These are phyloP conservation scores for Leptura quadrifasciata DNA, from an alignment of 2,888 invertebrate species.

Conservation along the genomic window DNA sequence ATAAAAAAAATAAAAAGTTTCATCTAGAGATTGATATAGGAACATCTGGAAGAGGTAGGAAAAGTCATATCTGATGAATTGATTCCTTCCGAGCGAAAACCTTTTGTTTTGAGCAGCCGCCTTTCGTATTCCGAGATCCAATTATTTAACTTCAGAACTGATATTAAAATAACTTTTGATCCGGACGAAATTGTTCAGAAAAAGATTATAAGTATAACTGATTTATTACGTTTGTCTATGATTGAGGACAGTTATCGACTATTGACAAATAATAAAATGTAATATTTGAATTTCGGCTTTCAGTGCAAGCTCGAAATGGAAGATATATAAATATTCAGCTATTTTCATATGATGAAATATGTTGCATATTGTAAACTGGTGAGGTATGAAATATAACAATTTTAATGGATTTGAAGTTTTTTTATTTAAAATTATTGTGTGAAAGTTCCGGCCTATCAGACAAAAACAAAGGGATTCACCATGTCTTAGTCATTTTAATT, in stretches of 20 bases:
- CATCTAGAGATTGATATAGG: conserved; percentile 51
- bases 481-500: no score
- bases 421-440: no score
- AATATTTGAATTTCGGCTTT: background rate
- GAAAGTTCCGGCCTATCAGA: no score
- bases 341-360: no score
- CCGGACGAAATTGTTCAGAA: conserved; percentile 48
- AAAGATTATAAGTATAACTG: conserved; percentile 43
- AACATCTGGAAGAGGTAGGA: conserved; percentile 54
- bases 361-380: no score
- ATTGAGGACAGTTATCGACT: conserved; percentile 22
- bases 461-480: no score
- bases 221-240: conserved; percentile 47
- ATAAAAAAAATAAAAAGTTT: conserved; percentile 44
- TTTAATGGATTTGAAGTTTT: no score
- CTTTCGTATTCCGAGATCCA: conserved; percentile 51
- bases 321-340: no score
- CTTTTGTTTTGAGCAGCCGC: conserved; percentile 53
- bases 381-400: no score
- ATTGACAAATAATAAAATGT: conserved; percentile 18
- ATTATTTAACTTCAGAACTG: conserved; percentile 58
- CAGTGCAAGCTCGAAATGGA: no score
- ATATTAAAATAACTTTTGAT: conserved; percentile 59
- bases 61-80: conserved; percentile 56
- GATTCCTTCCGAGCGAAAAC: conserved; percentile 53